These are phyloP conservation scores for Sussaba pulchella DNA, from an alignment of 2,888 invertebrate species.

Conservation along the genomic window DNA sequence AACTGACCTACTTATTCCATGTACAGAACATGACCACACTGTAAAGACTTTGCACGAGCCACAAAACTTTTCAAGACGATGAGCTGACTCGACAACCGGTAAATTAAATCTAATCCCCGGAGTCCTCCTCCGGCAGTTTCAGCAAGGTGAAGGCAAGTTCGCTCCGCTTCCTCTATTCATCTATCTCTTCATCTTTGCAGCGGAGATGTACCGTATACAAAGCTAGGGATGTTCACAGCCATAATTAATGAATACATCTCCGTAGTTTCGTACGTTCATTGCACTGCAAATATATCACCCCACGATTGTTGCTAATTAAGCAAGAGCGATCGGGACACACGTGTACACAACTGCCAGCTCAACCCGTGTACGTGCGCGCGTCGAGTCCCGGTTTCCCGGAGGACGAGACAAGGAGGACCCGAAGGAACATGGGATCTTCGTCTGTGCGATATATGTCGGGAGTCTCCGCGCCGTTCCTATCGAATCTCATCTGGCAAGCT, in stretches of 20 bases:
- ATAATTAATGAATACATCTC: slow-evolving; percentile 29
- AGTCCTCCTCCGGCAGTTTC: slow-evolving; percentile 27
- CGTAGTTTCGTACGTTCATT: slow-evolving; percentile 25
- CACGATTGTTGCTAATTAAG: slow-evolving; percentile 57
- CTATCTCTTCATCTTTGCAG: slow-evolving; percentile 12
- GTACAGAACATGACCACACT: background rate
- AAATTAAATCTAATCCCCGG: slow-evolving; percentile 59
- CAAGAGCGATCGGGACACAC: background rate
- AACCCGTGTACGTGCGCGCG: slow-evolving; percentile 6
- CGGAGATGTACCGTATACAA: background rate
- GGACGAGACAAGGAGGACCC: slow-evolving; percentile 46
- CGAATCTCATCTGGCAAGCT: slow-evolving; percentile 6
- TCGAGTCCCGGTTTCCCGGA: background rate
- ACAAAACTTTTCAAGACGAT: slow-evolving; percentile 18
- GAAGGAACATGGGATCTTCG: slow-evolving; percentile 56
- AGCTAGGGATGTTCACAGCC: slow-evolving; percentile 8
- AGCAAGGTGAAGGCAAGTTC: slow-evolving; percentile 12
- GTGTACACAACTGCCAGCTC: background rate
- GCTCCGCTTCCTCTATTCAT: slow-evolving; percentile 22
- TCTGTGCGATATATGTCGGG: slow-evolving; percentile 16
- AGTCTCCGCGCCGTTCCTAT: background rate
- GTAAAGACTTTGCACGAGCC: background rate
- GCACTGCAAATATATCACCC: slow-evolving; percentile 1
- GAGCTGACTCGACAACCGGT: slow-evolving; percentile 43
- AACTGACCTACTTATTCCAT: slow-evolving; percentile 10